Conservation (phyloP, 2,797 vertebrate species). For the Phalloptychus januarius region DNA sequence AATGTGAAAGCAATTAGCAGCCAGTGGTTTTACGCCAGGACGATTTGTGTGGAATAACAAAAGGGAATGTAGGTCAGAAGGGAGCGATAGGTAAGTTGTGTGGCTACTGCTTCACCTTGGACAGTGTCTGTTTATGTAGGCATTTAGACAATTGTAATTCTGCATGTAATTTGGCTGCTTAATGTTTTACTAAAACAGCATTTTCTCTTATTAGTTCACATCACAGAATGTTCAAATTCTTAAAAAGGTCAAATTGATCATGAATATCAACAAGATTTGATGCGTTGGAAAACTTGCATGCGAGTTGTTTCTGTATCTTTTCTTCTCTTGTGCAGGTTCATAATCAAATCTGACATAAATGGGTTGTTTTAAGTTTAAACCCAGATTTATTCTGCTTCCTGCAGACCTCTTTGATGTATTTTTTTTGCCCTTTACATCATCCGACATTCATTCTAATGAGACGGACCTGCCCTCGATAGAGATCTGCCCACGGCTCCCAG, state of each 20-base stretch:
- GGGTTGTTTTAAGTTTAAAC: constrained; percentile 49
- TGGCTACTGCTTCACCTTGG: constrained; percentile 14
- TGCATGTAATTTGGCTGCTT: background rate
- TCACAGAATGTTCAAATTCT: constrained; percentile 2
- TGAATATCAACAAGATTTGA: background rate
- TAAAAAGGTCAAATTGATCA: background rate
- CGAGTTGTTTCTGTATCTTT: constrained; percentile 11
- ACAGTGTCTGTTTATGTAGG: background rate
- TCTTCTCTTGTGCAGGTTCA: constrained; percentile 3
- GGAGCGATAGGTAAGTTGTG: constrained; percentile 42
- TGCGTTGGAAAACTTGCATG: background rate
- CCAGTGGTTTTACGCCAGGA: constrained; percentile 81
- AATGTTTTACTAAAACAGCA: background rate
- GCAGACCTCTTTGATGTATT: constrained; percentile 63
- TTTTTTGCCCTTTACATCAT: constrained; percentile 58
- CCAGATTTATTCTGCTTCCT: constrained; percentile 51
- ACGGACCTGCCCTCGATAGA: constrained; percentile 48
- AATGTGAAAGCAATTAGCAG: constrained; percentile 93
- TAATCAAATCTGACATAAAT: constrained; percentile 34
- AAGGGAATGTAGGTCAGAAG: constrained; percentile 67
- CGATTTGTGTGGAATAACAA: constrained; percentile 78
- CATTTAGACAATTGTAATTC: background rate
- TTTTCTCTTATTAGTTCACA: background rate
- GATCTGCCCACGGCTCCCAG: constrained; percentile 52
- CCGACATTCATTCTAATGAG: constrained; percentile 68